phyloP scores from a whole-genome alignment of 2,797 vertebrate genomes.

The Selene dorsalis region DNA sequence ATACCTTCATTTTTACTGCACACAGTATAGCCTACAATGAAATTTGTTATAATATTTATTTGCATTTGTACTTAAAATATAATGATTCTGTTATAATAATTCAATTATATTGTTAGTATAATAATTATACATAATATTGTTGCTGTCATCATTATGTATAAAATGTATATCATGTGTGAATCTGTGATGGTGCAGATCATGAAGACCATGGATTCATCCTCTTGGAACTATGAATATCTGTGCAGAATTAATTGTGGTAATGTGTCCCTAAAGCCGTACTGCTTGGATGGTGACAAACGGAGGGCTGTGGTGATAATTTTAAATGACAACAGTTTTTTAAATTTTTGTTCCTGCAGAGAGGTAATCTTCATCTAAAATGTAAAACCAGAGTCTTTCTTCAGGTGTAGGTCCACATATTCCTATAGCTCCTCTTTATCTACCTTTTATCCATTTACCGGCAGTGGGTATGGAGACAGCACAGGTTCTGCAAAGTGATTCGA shows the following conservation, averaged over 20 bases:
- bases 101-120: no score
- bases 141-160: no score
- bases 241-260: background rate
- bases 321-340: no score
- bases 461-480: slow-evolving; percentile 26
- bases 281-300: background rate
- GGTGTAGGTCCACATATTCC: slow-evolving; percentile 11
- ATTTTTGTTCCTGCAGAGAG: background rate
- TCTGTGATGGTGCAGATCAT: background rate
- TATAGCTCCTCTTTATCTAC: slow-evolving; percentile 26
- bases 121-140: no score
- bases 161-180: no score
- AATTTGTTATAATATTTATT: no score
- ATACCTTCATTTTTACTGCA: no score
- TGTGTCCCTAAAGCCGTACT: background rate
- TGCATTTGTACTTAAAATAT: no score
- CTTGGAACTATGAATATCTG: background rate
- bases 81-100: no score
- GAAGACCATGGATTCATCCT: background rate
- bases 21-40: no score
- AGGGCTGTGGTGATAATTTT: background rate
- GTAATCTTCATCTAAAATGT: background rate
- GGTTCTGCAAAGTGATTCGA: slow-evolving; percentile 52
- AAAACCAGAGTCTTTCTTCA: slow-evolving; percentile 8
- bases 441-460: slow-evolving; percentile 39